Evolutionary conservation across 2,888 invertebrate species (phyloP).

Genomic region (Diloba caeruleocephala): DNA sequence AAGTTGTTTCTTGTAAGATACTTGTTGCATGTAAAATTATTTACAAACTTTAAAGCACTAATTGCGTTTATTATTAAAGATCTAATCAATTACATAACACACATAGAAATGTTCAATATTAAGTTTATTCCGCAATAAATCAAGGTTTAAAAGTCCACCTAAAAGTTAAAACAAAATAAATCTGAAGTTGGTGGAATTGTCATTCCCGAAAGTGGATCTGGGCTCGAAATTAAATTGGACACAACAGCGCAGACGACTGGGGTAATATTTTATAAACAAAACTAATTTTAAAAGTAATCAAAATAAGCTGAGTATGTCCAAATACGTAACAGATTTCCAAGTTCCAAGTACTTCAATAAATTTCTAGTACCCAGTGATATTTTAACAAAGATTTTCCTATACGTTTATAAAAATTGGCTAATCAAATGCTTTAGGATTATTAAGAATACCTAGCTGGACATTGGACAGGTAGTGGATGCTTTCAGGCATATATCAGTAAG

Average conservation of each 20-base stretch:
- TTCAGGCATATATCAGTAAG: too few species aligned
- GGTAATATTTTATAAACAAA: constrained; percentile 16
- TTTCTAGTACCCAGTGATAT: neutral
- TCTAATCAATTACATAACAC: too few species aligned
- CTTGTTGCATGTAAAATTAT: too few species aligned
- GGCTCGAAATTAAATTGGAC: constrained; percentile 15
- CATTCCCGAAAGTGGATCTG: constrained; percentile 10
- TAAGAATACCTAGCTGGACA: too few species aligned
- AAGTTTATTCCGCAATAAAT: constrained; percentile 2
- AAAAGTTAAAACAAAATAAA: constrained; percentile 2
- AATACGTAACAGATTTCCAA: constrained; percentile 12
- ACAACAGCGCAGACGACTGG: constrained; percentile 4
- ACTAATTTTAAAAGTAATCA: constrained; percentile 24
- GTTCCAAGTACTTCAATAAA: constrained; percentile 22
- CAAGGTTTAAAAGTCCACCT: neutral
- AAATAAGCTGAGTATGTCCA: constrained; percentile 5
- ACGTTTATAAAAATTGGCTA: neutral
- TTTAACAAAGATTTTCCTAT: neutral
- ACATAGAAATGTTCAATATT: too few species aligned
- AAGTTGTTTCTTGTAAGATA: too few species aligned
- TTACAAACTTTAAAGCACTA: too few species aligned
- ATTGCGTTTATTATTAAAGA: too few species aligned
- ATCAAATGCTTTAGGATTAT: too few species aligned
- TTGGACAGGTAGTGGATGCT: too few species aligned
- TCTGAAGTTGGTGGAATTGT: constrained; percentile 7